Evolutionary conservation across 2,888 invertebrate species (phyloP).

Genomic region (Hemistola chrysoprasaria): DNA sequence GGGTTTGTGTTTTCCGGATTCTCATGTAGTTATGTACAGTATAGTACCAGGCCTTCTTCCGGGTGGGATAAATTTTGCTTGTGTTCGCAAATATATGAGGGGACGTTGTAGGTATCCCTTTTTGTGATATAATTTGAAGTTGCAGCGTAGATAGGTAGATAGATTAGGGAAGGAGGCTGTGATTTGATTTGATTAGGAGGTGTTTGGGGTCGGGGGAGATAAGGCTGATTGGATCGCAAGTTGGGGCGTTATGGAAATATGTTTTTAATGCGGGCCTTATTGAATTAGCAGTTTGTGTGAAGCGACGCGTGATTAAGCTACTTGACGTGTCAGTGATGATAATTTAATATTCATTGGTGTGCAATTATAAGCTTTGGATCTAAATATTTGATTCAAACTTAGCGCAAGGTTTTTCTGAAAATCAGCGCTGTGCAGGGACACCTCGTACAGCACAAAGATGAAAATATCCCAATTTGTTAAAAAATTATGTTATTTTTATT

Average conservation of each 20-base stretch:
- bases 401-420: no score
- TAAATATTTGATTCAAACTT: no score
- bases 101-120: constrained; percentile 76
- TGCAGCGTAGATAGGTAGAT: constrained; percentile 77
- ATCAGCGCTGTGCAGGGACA: no score
- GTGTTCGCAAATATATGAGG: constrained; percentile 81
- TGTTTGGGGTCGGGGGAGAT: constrained; percentile 77
- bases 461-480: no score
- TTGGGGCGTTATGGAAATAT: constrained; percentile 75
- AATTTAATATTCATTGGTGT: constrained; percentile 44
- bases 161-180: constrained; percentile 81
- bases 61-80: constrained; percentile 78
- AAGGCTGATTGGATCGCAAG: constrained; percentile 76
- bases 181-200: constrained; percentile 83
- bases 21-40: constrained; percentile 62
- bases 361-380: constrained; percentile 32
- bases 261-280: constrained; percentile 80
- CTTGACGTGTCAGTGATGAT: constrained; percentile 47
- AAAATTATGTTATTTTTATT: no score
- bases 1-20: constrained; percentile 68
- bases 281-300: constrained; percentile 74
- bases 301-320: constrained; percentile 65
- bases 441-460: no score
- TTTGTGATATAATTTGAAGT: constrained; percentile 81
- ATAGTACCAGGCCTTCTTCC: constrained; percentile 65